Percentiles rank a stretch among this genome's conserved stretches.
Conservation (phyloP, 30 jellyfish, hydroid and myxozoan genomes). For the Cassiopea andromeda region DNA sequence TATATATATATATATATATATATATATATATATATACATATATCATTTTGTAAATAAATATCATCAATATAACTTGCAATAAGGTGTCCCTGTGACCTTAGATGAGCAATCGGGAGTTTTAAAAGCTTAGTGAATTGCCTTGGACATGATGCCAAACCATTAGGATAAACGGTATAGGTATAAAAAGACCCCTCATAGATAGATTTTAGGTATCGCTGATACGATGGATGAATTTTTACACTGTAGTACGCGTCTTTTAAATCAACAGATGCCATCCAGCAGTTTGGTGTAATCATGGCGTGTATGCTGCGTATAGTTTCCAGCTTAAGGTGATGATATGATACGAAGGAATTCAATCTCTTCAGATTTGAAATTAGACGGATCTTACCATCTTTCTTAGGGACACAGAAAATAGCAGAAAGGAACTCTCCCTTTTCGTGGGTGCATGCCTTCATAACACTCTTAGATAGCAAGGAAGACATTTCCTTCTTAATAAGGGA, state of each 20-base stretch:
- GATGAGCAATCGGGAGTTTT: constrained; percentile 39
- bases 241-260: constrained; percentile 40
- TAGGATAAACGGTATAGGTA: constrained; percentile 45
- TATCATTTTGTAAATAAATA: constrained; percentile 3
- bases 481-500: constrained; percentile 6
- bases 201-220: constrained; percentile 32
- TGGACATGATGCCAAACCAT: constrained; percentile 49
- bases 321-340: constrained; percentile 64
- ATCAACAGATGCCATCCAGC: constrained; percentile 65
- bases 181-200: constrained; percentile 13
- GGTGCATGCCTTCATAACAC: background rate
- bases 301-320: constrained; percentile 21
- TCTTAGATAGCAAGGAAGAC: constrained; percentile 3
- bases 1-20: constrained; percentile 39
- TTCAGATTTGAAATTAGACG: constrained; percentile 46
- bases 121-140: constrained; percentile 44
- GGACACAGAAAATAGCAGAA: constrained; percentile 37
- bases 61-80: constrained; percentile 32
- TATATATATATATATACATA: constrained; percentile 41
- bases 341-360: constrained; percentile 11
- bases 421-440: constrained; percentile 24
- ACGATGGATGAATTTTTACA: constrained; percentile 16
- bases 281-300: constrained; percentile 23
- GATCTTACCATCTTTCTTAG: constrained; percentile 27
- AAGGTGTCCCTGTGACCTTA: constrained; percentile 36